Evolutionary conservation across 2,113 vertebrate genomes (phyloP), one percentile per base, ranked within the genome.

Genomic region (Caranx ignobilis): DNA sequence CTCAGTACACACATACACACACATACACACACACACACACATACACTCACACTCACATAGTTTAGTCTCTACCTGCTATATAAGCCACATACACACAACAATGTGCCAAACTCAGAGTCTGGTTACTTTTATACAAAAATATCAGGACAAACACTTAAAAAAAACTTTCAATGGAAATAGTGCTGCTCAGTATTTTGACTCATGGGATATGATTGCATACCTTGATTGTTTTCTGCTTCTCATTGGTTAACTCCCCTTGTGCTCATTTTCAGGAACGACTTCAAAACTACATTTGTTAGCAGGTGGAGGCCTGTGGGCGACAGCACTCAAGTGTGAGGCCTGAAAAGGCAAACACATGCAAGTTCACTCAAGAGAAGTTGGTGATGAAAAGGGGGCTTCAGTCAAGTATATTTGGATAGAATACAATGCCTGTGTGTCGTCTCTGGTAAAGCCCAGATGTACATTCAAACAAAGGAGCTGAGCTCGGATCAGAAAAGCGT

Each of bases 121-220:
- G 89, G 87, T 91, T 92, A 84, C 80, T 88, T 91, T 94, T 91
- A 93, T 93, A 94, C 90, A 93, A 93, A 93, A 93, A 93, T 88
- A 94, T 89, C 85, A 88, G 80, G 79, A 91, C 88, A 89, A 93
- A 91, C 83, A 90, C 84, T 87, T 88, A 96, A 96, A 34, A 95
- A 94, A 57, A 96, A 95, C 90, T 89, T 96, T 92, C 93, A 95
- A 95, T 93, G 94, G 92, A 94, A 95, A 95, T 94, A 91, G 94
- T 94, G 94, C 92, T 92, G 70, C 94, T 94, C 91, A 87, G 91
- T 94, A 90, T 91, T 87, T 92, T 82, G 88, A 92, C 84, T 86
- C 87, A 86, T 88, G 90, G 89, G 93, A 90, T 92, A 43, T 18
- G 93, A 95, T 95, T 96, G 94, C 94, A 95, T 95, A 84, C 81